Evolutionary conservation across 2,797 vertebrate species (phyloP).

Genomic region (Leptodactylus fallax): DNA sequence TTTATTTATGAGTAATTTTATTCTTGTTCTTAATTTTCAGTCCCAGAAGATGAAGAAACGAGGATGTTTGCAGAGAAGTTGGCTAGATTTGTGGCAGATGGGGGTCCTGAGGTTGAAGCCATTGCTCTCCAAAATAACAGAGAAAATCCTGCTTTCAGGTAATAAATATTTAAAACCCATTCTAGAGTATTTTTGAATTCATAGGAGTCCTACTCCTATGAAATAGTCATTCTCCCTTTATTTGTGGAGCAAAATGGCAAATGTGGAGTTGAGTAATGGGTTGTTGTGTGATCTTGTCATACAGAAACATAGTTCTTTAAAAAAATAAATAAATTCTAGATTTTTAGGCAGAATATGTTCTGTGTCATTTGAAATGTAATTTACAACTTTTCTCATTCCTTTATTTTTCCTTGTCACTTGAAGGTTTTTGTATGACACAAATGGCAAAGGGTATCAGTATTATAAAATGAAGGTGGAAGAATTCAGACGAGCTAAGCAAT

Average conservation of each 20-base stretch:
- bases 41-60: slow-evolving; percentile 90
- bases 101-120: slow-evolving; percentile 92
- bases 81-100: slow-evolving; percentile 91
- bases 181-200: background rate
- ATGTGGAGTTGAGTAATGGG: background rate
- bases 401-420: background rate
- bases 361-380: background rate
- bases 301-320: background rate
- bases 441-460: slow-evolving; percentile 85
- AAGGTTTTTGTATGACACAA: slow-evolving; percentile 91
- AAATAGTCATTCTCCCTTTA: background rate
- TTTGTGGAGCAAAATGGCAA: background rate
- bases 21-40: background rate
- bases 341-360: background rate
- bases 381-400: background rate
- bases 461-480: slow-evolving; percentile 90
- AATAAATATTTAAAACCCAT: slow-evolving; percentile 36
- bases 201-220: background rate
- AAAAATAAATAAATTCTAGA: background rate
- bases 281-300: background rate
- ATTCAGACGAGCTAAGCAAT: slow-evolving; percentile 76
- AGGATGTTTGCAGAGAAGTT: slow-evolving; percentile 89
- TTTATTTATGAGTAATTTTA: too few relatives aligned
- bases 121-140: slow-evolving; percentile 89
- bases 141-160: slow-evolving; percentile 91